A percentile compares a stretch with the other conserved stretches of the same genome.
phyloP scores from a whole-genome alignment of 1,140 invertebrate genomes.

The Drosophila navojoa region DNA sequence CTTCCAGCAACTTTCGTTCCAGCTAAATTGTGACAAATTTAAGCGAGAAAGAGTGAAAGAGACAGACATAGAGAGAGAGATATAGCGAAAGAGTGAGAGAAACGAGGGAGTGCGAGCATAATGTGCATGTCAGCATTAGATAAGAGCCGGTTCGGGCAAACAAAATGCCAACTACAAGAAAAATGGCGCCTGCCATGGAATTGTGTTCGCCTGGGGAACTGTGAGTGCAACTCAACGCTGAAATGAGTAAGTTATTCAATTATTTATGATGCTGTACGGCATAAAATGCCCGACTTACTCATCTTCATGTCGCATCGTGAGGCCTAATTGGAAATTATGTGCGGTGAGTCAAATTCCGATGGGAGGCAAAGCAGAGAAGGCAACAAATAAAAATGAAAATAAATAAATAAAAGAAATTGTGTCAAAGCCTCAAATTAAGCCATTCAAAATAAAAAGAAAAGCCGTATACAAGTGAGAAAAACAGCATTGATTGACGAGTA shows the following conservation, averaged over 20 bases:
- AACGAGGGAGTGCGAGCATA: slow-evolving; percentile 27
- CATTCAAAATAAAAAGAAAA: slow-evolving; percentile 18
- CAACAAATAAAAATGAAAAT: slow-evolving; percentile 18
- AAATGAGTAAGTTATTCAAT: slow-evolving; percentile 81
- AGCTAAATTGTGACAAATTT: slow-evolving; percentile 75
- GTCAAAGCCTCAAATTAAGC: slow-evolving; percentile 39
- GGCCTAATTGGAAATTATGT: slow-evolving; percentile 66
- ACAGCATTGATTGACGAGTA: not conserved
- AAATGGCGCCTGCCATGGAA: slow-evolving; percentile 24
- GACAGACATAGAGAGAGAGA: slow-evolving; percentile 2
- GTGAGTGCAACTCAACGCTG: slow-evolving; percentile 3
- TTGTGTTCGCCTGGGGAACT: slow-evolving; percentile 20
- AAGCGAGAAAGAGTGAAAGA: slow-evolving; percentile 16
- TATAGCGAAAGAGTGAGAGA: slow-evolving; percentile 8
- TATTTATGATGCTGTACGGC: slow-evolving; percentile 65
- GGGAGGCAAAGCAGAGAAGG: slow-evolving; percentile 34
- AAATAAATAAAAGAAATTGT: slow-evolving; percentile 9
- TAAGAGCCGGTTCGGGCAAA: slow-evolving; percentile 41
- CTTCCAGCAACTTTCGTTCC: slow-evolving; percentile 30
- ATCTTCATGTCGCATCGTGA: slow-evolving; percentile 47
- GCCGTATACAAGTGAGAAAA: not conserved
- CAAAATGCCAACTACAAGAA: slow-evolving; percentile 38
- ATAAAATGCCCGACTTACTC: slow-evolving; percentile 60
- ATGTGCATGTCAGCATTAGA: slow-evolving; percentile 72
- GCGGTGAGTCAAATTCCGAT: slow-evolving; percentile 36